These are phyloP conservation scores for Emys orbicularis DNA, from an alignment of 2,797 vertebrate species.

Conservation along the genomic window DNA sequence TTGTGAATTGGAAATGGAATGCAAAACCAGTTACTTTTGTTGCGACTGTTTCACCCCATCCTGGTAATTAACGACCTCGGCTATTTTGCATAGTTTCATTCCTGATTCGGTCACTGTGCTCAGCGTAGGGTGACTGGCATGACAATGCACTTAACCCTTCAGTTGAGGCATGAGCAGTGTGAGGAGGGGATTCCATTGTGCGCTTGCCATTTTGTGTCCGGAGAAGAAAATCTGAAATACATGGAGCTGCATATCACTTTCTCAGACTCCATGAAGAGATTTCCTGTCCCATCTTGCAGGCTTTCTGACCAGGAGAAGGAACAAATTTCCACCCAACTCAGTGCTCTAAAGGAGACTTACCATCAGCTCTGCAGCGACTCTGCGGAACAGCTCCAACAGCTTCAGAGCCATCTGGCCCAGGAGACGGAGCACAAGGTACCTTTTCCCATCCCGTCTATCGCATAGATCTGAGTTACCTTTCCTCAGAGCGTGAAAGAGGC, in stretches of 20 bases:
- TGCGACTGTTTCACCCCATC: background rate
- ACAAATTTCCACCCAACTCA: slow-evolving; percentile 88
- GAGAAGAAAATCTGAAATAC: accelerated
- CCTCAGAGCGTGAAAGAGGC: background rate
- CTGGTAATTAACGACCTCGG: accelerated
- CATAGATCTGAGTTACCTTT: background rate
- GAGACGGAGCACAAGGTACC: slow-evolving; percentile 96
- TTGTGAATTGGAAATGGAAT: background rate
- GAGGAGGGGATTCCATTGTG: background rate
- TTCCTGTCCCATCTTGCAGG: slow-evolving; percentile 75
- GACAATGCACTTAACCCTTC: background rate
- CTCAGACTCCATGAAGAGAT: background rate
- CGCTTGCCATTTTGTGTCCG: background rate
- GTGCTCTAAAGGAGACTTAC: slow-evolving; percentile 89
- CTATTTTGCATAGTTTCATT: background rate
- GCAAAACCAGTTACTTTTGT: accelerated
- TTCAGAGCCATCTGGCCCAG: slow-evolving; percentile 92
- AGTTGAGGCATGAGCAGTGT: background rate
- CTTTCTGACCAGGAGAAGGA: slow-evolving; percentile 90
- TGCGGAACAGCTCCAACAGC: slow-evolving; percentile 91
- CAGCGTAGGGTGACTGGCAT: background rate
- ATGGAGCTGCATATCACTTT: background rate
- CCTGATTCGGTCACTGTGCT: background rate
- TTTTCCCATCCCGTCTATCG: background rate
- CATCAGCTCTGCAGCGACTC: slow-evolving; percentile 89